Base-by-base conservation (phyloP, 1,140 invertebrate species). In the Potamilus streckersoni region DNA sequence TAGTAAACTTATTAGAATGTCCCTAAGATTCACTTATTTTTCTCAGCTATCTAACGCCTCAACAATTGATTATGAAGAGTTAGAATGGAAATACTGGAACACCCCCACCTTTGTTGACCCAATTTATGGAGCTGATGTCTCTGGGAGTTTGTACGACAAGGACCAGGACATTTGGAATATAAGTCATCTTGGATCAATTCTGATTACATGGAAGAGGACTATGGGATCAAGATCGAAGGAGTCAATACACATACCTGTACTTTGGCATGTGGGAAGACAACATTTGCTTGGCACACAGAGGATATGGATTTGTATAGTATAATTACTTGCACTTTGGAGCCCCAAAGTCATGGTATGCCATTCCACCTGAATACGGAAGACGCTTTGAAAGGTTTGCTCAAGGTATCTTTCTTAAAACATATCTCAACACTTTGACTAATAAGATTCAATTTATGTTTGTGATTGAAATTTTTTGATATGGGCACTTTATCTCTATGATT, bases 241-340 rank as follows among this genome's bases (percentile, higher is more conserved):
- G 98, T 99, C 0, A 99, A 99, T 88, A 99, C 98, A 0, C 98
- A 0, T 99, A 99, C 90, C 89, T 99, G 1, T 99, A 99, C 88
- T 99, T 99, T 91, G 98, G 98, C 17, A 99, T 99, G 97, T 99
- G 97, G 97, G n/a, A 99, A 99, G 89, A 98, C 97, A 0, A 98
- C 97, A 0, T 99, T 99, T 91, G 96, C 97, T 0, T 99, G 98
- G 98, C 98, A 99, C 85, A 99, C 97, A 0, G 98, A 99, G 91
- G 98, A 99, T 84, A 99, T 99, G 97, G 98, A 99, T 91, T 90
- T 99, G 0, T 99, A 99, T 89, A 98, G 96, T 0, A 99, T 99
- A 99, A 99, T 90, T 99, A 98, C 91, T 89, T 99, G 23, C 98
- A 99, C 89, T 97, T 96, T 92, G 96, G 96, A 31, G 93, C 94